Conservation (phyloP, 2,888 invertebrate species). For the Uropetala carovei region DNA sequence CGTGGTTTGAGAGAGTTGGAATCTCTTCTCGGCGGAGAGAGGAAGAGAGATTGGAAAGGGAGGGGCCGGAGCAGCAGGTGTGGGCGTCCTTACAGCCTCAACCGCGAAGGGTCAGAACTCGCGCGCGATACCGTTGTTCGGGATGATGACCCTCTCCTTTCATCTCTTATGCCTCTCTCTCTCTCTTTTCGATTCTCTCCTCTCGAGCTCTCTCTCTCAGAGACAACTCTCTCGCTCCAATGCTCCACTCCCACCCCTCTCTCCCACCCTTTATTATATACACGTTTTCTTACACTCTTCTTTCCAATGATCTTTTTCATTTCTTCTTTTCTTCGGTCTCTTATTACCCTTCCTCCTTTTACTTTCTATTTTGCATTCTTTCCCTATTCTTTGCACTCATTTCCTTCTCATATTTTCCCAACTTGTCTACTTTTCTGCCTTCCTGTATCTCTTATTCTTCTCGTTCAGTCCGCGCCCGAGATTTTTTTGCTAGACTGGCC, state of each 20-base stretch:
- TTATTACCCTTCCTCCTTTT: not conserved
- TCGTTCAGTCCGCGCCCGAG: no score
- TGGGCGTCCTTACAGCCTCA: slow-evolving; percentile 15
- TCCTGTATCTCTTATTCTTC: no score
- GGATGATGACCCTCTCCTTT: slow-evolving; percentile 53
- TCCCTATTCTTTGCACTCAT: no score
- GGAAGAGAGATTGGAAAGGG: slow-evolving; percentile 8
- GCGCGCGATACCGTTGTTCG: slow-evolving; percentile 56
- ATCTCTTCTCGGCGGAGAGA: not conserved
- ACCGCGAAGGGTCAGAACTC: slow-evolving; percentile 42
- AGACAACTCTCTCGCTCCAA: slow-evolving; percentile 11
- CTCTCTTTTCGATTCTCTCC: slow-evolving; percentile 23
- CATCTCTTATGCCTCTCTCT: slow-evolving; percentile 52
- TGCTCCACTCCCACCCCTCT: slow-evolving; percentile 16
- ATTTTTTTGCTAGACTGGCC: no score
- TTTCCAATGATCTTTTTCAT: not conserved
- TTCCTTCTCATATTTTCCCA: no score
- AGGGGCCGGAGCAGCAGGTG: not conserved
- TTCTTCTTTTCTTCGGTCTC: not conserved
- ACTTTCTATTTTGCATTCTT: no score
- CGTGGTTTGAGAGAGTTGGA: not conserved
- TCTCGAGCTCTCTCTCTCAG: slow-evolving; percentile 36
- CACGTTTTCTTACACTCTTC: slow-evolving; percentile 13
- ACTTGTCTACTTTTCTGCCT: no score
- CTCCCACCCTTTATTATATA: not conserved